Percentiles rank a stretch among this genome's conserved stretches.
phyloP scores from a whole-genome alignment of 2,113 vertebrate species.

The Colinus virginianus region DNA sequence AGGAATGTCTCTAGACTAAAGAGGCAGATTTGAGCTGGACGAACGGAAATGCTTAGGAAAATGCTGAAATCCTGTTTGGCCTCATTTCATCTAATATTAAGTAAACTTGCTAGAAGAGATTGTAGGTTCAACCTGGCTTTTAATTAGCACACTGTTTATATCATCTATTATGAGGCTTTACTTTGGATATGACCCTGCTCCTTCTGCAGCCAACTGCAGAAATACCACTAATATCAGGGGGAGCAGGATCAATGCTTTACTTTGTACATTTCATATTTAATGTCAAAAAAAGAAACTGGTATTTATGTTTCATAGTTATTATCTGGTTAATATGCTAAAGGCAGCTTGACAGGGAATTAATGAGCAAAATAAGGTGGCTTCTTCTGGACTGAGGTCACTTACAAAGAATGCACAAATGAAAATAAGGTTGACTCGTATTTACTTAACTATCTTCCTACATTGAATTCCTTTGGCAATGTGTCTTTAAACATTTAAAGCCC shows the following conservation, averaged over 20 bases:
- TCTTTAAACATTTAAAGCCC: conserved; percentile 86
- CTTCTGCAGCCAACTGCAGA: conserved; percentile 58
- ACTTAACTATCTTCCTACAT: conserved; percentile 84
- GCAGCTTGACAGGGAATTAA: conserved; percentile 77
- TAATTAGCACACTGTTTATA: conserved; percentile 79
- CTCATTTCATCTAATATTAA: conserved; percentile 49
- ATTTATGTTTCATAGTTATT: conserved; percentile 64
- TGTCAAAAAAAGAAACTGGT: conserved; percentile 43
- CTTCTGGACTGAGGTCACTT: conserved; percentile 80
- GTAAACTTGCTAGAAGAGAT: conserved; percentile 68
- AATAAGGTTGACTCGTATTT: conserved; percentile 85
- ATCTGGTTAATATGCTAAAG: conserved; percentile 80
- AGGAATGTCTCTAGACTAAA: neutral
- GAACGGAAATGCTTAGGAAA: conserved; percentile 39
- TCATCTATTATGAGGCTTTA: conserved; percentile 51
- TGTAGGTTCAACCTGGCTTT: conserved; percentile 72
- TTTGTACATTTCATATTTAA: conserved; percentile 74
- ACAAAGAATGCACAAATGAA: conserved; percentile 82
- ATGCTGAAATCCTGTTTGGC: conserved; percentile 52
- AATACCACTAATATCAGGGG: conserved; percentile 51
- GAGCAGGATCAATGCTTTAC: conserved; percentile 63
- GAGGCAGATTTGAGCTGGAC: conserved; percentile 9
- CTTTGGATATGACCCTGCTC: conserved; percentile 12
- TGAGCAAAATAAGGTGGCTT: conserved; percentile 79
- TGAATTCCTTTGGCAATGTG: conserved; percentile 83